A percentile compares a stretch with the other conserved stretches of the same genome.
Evolutionary conservation across 2,797 vertebrate species (phyloP).

Genomic region (Coregonus ussuriensis): DNA sequence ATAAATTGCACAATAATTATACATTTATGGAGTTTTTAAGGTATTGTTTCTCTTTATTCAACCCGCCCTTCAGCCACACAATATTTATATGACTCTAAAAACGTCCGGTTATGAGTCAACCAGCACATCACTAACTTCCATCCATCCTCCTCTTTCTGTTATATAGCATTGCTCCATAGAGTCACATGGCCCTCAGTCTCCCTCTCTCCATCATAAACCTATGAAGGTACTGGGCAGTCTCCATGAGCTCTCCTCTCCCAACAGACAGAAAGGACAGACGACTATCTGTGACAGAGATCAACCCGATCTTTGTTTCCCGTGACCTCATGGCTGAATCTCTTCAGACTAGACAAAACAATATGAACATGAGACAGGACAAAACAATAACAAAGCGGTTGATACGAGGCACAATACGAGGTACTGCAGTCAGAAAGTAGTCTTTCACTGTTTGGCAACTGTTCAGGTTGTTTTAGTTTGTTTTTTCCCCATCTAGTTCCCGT

Average conservation of each 20-base stretch:
- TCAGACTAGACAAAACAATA: constrained; percentile 63
- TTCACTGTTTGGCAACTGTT: neutral
- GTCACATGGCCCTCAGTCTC: too few relatives aligned
- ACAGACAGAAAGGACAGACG: constrained; percentile 23
- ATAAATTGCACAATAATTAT: too few relatives aligned
- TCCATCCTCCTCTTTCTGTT: neutral
- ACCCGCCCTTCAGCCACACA: too few relatives aligned
- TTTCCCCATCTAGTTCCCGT: neutral
- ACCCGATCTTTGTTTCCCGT: constrained; percentile 56
- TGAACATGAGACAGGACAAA: constrained; percentile 14
- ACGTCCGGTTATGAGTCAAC: too few relatives aligned
- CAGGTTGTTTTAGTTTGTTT: neutral
- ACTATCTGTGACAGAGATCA: constrained; percentile 52
- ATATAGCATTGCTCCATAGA: too few relatives aligned
- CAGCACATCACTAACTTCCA: neutral
- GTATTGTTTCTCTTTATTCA: too few relatives aligned
- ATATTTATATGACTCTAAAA: too few relatives aligned
- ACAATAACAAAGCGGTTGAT: neutral
- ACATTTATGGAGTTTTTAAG: too few relatives aligned
- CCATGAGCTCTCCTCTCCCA: neutral
- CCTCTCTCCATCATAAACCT: too few relatives aligned
- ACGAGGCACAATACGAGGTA: neutral
- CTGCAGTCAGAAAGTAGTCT: neutral
- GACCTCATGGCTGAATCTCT: constrained; percentile 54
- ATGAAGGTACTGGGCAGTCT: too few relatives aligned